phyloP scores from a whole-genome alignment of 1,140 invertebrate species.

The Druon quercuslanigerum region DNA sequence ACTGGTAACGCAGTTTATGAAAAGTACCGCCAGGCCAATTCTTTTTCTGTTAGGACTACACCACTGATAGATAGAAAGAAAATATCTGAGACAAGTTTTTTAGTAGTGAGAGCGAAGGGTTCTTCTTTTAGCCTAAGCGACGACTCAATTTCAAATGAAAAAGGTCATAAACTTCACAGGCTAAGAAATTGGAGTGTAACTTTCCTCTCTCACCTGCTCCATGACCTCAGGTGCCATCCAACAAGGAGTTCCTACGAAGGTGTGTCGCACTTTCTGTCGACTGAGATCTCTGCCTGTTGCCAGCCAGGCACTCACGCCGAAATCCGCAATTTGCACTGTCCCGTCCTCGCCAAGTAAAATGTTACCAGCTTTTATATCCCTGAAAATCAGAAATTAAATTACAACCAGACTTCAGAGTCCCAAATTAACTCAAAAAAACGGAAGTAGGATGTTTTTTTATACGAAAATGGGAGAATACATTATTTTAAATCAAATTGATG shows the following conservation, averaged over 20 bases:
- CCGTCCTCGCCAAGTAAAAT: slow-evolving; percentile 98
- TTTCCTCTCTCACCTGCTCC: slow-evolving; percentile 89
- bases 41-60: no score
- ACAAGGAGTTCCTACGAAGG: slow-evolving; percentile 98
- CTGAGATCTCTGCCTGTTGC: slow-evolving; percentile 92
- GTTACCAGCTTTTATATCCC: slow-evolving; percentile 98
- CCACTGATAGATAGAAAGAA: no score
- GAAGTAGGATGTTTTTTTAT: no score
- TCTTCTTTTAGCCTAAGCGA: background rate
- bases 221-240: slow-evolving; percentile 99
- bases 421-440: no score
- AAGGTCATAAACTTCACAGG: slow-evolving; percentile 68
- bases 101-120: no score
- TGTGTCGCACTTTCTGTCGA: slow-evolving; percentile 96
- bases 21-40: no score
- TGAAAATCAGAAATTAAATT: slow-evolving; percentile 70
- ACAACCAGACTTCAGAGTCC: slow-evolving; percentile 42
- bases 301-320: slow-evolving; percentile 95
- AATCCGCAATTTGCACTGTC: slow-evolving; percentile 98
- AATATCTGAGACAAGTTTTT: no score
- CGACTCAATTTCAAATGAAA: slow-evolving; percentile 44
- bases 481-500: no score
- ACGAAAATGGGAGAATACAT: no score
- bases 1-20: no score
- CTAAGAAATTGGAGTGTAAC: slow-evolving; percentile 76